phyloP scores from a whole-genome alignment of 1,140 invertebrate species.

The Fopius arisanus region DNA sequence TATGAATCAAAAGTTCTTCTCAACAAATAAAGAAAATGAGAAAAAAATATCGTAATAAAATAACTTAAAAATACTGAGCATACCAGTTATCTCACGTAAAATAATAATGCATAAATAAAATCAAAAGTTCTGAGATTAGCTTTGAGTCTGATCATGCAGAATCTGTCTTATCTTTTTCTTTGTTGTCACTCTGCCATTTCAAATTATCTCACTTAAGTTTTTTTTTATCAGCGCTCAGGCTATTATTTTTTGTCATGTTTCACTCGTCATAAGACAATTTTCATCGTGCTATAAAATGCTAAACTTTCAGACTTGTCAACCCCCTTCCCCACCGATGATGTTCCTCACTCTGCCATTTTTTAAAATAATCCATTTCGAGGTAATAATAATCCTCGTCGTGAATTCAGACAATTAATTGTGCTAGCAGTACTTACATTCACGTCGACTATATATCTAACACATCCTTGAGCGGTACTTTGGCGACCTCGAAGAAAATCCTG shows the following conservation, averaged over 20 bases:
- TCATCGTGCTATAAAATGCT: not conserved
- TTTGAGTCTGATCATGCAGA: not conserved
- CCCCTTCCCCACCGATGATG: not conserved
- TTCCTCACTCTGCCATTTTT: not conserved
- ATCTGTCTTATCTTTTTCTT: not conserved
- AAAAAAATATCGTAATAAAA: constrained; percentile 4
- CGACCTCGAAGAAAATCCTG: constrained; percentile 88
- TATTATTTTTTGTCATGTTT: not conserved
- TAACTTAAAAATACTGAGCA: constrained; percentile 19
- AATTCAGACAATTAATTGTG: not conserved
- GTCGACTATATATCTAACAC: constrained; percentile 47
- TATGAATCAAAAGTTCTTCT: not conserved
- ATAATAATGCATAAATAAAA: constrained; percentile 4
- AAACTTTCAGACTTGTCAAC: not conserved
- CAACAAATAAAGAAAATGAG: not conserved
- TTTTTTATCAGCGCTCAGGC: not conserved
- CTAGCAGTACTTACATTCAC: not conserved
- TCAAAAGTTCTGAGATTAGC: too few species aligned
- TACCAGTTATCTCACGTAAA: not conserved
- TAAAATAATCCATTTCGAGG: not conserved
- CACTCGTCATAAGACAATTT: not conserved
- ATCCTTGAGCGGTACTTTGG: constrained; percentile 71
- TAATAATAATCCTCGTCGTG: not conserved
- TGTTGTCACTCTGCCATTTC: not conserved
- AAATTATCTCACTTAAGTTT: not conserved